A percentile compares a stretch with the other conserved stretches of the same genome.
phyloP scores from a whole-genome alignment of 2,888 invertebrate species.

The Trichogramma dendrolimi region DNA sequence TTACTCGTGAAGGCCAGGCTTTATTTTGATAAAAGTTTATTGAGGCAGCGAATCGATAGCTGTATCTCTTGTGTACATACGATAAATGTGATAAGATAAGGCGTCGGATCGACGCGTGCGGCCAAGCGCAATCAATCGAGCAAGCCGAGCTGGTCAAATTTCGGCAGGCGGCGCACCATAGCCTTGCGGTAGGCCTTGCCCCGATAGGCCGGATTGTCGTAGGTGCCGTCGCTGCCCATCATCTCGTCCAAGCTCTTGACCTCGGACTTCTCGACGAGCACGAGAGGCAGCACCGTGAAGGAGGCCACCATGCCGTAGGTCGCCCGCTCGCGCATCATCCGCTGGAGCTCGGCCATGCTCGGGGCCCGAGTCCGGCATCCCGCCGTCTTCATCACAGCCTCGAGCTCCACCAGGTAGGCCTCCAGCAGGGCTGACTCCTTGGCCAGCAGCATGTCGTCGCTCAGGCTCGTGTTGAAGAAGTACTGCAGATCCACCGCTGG shows the following conservation, averaged over 20 bases:
- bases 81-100: no score
- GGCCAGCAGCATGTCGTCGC: conserved; percentile 31
- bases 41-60: no score
- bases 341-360: conserved; percentile 33
- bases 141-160: conserved; percentile 38
- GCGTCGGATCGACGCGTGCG: no score
- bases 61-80: no score
- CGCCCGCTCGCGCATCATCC: conserved; percentile 30
- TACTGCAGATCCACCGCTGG: conserved; percentile 53
- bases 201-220: conserved; percentile 31
- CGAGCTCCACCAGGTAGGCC: conserved; percentile 37
- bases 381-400: conserved; percentile 36
- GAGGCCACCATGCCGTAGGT: conserved; percentile 35
- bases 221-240: conserved; percentile 22
- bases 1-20: no score
- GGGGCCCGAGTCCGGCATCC: conserved; percentile 40
- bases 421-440: conserved; percentile 33
- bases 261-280: conserved; percentile 36
- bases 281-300: conserved; percentile 36
- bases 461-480: conserved; percentile 51
- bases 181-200: conserved; percentile 29
- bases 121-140: conserved; percentile 31
- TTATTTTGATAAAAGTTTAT: no score
- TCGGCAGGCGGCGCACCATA: conserved; percentile 36
- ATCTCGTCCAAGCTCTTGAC: conserved; percentile 39